phyloP scores from a whole-genome alignment of 2,888 invertebrate genomes.

The Didymodactylos carnosus region DNA sequence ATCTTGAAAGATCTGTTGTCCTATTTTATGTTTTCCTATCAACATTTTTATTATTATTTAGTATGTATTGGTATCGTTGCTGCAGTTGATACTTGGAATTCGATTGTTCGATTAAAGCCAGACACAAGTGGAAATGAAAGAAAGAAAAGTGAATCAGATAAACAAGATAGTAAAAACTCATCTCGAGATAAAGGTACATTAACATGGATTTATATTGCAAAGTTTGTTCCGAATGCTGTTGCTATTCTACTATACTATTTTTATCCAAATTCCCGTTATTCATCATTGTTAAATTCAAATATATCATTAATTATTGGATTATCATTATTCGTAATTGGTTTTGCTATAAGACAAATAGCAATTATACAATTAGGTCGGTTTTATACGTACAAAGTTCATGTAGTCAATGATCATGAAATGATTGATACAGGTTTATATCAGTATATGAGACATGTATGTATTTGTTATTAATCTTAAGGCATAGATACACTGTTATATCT shows the following conservation, averaged over 20 bases:
- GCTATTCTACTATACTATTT: background rate
- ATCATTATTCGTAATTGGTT: background rate
- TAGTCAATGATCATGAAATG: background rate
- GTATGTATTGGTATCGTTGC: background rate
- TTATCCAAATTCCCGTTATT: background rate
- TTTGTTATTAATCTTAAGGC: too few species aligned
- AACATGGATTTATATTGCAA: background rate
- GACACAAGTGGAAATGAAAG: background rate
- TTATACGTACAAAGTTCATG: background rate
- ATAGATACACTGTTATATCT: too few species aligned
- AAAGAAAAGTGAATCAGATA: background rate
- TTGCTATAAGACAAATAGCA: background rate
- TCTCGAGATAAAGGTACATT: background rate
- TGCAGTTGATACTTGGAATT: background rate
- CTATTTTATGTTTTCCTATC: too few species aligned
- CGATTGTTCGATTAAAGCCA: background rate
- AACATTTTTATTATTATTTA: background rate
- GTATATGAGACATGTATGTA: background rate
- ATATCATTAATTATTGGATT: background rate
- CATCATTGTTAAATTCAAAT: background rate
- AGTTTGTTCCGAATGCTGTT: background rate
- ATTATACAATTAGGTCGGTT: background rate
- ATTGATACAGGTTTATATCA: background rate
- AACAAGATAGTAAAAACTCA: background rate
- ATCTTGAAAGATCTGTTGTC: too few species aligned